Base-by-base conservation (phyloP, 1,140 invertebrate genomes). In the Carcinoscorpius rotundicauda region DNA sequence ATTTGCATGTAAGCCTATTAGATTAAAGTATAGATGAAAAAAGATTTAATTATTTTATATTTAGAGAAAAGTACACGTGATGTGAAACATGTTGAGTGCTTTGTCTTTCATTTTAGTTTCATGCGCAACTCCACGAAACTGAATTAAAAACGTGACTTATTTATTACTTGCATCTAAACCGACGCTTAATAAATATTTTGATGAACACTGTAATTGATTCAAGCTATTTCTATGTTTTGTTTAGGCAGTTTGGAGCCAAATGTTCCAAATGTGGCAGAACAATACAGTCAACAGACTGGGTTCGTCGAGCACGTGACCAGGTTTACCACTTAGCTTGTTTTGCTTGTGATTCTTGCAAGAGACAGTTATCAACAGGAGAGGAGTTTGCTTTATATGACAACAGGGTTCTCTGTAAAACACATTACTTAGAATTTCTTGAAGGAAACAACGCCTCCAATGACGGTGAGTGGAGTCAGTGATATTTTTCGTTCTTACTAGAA, bases 311-410 rank as follows among this genome's bases (percentile, higher is more conserved):
- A 6, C 81, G 89, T 60, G 88, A 93, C 70, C 86, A 92, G 74
- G 89, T 98, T 11, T 99, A 97, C 78, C 96, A 99, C 78, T 80
- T 99, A 74, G 95, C 96, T 4, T 99, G 96, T 80, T 99, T 99
- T 78, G 91, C 93, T 5, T 99, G 96, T 76, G 93, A 97, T 76
- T 88, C 89, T 56, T 99, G 96, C 78, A 94, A 96, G 71, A 82
- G 96, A 50, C 96, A 98, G 78, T 81, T 99, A 52, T 93, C 88
- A 55, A 98, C 95, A 0, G 95, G 95, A 0, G 96, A 98, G 76
- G 93, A 98, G 79, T 98, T 98, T 79, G 93, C 93, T 4, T 81
- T 98, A 49, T 86, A 94, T 49, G 60, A 61, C n/a, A 61, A 61
- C 60, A 50, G 60, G 11, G 60, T 61, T 0, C 60, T 61, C n/a